Base-by-base conservation (phyloP, 2,113 vertebrate species). In the Chamaea fasciata region DNA sequence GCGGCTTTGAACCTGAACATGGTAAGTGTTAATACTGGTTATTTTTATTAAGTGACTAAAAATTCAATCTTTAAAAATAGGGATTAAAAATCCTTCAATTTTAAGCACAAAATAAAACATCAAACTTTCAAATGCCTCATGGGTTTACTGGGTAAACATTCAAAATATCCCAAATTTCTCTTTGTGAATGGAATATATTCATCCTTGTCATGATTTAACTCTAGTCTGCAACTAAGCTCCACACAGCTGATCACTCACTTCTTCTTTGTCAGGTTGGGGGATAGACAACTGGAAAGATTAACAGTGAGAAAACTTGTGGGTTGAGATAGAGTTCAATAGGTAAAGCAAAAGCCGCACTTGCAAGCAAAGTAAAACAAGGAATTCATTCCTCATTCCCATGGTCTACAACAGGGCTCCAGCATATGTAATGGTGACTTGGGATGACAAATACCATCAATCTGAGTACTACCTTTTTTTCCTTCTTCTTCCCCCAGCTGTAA, bases 381-480 rank as follows among this genome's bases (percentile, higher is more conserved):
- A 37, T 68, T 62, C 0, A 28, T 75, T 74, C 15, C 24, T 23
- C 11, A 6, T 31, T 86, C 19, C 35, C 19, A 18, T 55, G 19
- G 27, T 3, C 2, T 22, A 33, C 47, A 62, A 22, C 10, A 67
- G 21, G 9, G 19, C 41, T 68, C 27, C 31, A 80, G 37, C 15
- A 37, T 41, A 33, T 0, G 0, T 18, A 19, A 14, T 17, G 3
- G 31, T 47, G 55, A 62, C 31, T 68, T 80, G 53, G 13, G 23
- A 42, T 68, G 47, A 15, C 7, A 42, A 80, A 42, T 11, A 21
- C 4, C 26, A 37, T 9, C 22, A 35, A 7, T 47, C 8, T 47
- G 15, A 42, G 16, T 14, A 22, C 55, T 74, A 31, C 6, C 1
- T 13, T 39, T 52, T 17, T 53, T 23, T 10, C 22, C 15, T 33